Conservation (phyloP, 2,113 vertebrate genomes). For the Trogon surrucura region DNA sequence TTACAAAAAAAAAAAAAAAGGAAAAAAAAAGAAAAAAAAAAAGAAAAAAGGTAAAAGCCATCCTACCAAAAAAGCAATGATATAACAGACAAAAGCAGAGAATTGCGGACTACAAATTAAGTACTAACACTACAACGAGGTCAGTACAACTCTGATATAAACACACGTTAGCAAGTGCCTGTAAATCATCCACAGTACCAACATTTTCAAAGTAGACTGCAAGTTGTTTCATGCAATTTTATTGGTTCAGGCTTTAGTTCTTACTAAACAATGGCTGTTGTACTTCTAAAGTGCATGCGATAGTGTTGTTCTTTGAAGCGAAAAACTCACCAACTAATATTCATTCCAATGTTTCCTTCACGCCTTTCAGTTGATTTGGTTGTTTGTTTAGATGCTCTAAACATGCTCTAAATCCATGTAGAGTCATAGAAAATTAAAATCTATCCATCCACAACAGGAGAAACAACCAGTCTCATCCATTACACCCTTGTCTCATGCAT, state of each 20-base stretch:
- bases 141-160: not conserved
- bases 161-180: slow-evolving; percentile 17
- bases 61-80: not conserved
- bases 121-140: slow-evolving; percentile 40
- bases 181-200: slow-evolving; percentile 62
- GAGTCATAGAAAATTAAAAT: not conserved
- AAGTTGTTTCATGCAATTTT: slow-evolving; percentile 42
- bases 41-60: not conserved
- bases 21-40: not conserved
- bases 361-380: not conserved
- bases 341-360: not conserved
- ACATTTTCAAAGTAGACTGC: slow-evolving; percentile 62
- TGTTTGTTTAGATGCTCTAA: not conserved
- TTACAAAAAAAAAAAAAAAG: not conserved
- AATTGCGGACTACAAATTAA: slow-evolving; percentile 35
- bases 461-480: not conserved
- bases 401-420: not conserved
- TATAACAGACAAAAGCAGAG: slow-evolving; percentile 31
- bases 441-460: not conserved
- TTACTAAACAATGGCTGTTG: not conserved
- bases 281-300: not conserved
- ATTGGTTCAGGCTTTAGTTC: slow-evolving; percentile 41
- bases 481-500: not conserved
- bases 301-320: not conserved
- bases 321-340: not conserved